These are phyloP conservation scores for Xestia rhomboidea DNA, from an alignment of 2,888 invertebrate species.

Conservation along the genomic window DNA sequence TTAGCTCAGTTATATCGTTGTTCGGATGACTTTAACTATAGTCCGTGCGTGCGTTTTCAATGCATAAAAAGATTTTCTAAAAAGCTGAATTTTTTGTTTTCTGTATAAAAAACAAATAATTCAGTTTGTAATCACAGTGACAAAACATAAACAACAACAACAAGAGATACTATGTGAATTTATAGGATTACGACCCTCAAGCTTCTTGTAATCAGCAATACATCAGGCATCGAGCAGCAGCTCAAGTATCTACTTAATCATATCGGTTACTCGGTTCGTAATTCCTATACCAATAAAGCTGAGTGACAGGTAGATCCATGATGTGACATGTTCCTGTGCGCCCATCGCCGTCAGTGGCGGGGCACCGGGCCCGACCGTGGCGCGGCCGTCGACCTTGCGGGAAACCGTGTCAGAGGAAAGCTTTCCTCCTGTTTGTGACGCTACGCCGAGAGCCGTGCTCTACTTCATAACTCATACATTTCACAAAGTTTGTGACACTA, in stretches of 20 bases:
- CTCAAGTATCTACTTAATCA: background rate
- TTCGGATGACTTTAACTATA: background rate
- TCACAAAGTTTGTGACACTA: conserved; percentile 30
- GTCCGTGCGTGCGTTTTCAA: too few species aligned
- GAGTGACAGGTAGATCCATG: background rate
- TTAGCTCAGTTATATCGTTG: background rate
- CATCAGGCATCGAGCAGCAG: background rate
- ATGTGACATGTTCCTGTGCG: conserved; percentile 10
- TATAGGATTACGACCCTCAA: background rate
- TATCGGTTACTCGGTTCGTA: background rate
- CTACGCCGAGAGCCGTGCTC: conserved; percentile 73
- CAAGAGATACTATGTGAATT: background rate
- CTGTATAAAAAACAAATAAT: background rate
- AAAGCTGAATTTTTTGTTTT: background rate
- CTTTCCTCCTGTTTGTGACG: conserved; percentile 80
- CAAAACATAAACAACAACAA: background rate
- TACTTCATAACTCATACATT: conserved; percentile 65
- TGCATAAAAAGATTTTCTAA: background rate
- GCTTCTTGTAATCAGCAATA: background rate
- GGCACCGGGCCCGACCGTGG: conserved; percentile 72
- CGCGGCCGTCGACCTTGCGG: conserved; percentile 86
- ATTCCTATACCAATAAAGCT: background rate
- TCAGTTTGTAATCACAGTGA: background rate
- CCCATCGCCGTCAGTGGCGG: conserved; percentile 16
- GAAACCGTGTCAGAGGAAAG: conserved; percentile 86